phyloP scores from a whole-genome alignment of 1,140 invertebrate genomes.

The Drosophila kurseongensis region DNA sequence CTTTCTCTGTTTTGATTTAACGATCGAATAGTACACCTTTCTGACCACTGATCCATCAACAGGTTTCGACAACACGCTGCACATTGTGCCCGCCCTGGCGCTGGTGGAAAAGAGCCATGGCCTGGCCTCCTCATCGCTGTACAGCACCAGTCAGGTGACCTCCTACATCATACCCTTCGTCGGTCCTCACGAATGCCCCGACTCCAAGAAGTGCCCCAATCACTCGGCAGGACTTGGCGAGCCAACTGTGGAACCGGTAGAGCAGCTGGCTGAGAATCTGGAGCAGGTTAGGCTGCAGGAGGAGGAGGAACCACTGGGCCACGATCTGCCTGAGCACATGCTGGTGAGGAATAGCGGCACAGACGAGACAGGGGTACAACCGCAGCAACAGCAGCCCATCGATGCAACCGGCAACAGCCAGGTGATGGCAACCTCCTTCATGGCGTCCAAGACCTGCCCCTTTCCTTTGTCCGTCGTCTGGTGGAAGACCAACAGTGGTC shows the following conservation, averaged over 20 bases:
- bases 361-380: neutral
- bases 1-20: conserved; percentile 63
- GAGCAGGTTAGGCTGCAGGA: conserved; percentile 42
- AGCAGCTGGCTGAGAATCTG: conserved; percentile 44
- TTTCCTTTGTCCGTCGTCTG: conserved; percentile 87
- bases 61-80: conserved; percentile 84
- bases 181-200: conserved; percentile 83
- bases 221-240: conserved; percentile 40
- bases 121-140: conserved; percentile 55
- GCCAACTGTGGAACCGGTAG: conserved; percentile 23
- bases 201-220: conserved; percentile 82
- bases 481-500: conserved; percentile 88
- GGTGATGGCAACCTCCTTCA: conserved; percentile 82
- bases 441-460: conserved; percentile 85
- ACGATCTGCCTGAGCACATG: conserved; percentile 74
- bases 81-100: conserved; percentile 80
- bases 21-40: conserved; percentile 1
- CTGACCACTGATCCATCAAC: conserved; percentile 45
- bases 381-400: conserved; percentile 58
- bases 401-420: conserved; percentile 86
- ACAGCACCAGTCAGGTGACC: conserved; percentile 77
- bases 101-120: conserved; percentile 65
- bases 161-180: conserved; percentile 84
- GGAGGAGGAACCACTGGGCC: conserved; percentile 54
- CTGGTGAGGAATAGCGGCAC: conserved; percentile 40